phyloP scores from a whole-genome alignment of 1,140 invertebrate genomes.

The Drosophila ananassae region DNA sequence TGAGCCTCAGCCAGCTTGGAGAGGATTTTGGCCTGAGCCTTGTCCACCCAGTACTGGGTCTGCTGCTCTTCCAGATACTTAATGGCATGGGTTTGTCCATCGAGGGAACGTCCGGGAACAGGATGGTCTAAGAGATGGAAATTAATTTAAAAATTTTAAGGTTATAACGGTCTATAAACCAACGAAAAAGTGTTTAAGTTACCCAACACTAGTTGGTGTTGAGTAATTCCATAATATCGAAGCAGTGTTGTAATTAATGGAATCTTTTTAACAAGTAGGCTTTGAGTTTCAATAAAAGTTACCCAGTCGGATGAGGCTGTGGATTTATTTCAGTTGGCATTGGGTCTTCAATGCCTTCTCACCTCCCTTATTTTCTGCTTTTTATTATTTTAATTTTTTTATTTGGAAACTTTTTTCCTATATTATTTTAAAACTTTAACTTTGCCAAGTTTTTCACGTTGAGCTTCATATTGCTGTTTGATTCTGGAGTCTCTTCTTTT shows the following conservation, averaged over 20 bases:
- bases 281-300: not conserved
- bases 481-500: no score
- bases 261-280: not conserved
- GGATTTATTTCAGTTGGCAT: not conserved
- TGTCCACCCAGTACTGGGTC: constrained; percentile 69
- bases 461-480: constrained; percentile 3
- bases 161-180: no score
- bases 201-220: no score
- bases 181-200: no score
- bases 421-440: not conserved
- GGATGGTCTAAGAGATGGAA: constrained; percentile 47
- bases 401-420: not conserved
- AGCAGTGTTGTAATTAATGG: not conserved
- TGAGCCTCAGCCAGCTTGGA: constrained; percentile 71
- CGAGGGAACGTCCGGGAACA: constrained; percentile 27
- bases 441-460: not conserved
- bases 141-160: not conserved
- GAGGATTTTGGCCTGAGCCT: constrained; percentile 65
- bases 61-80: constrained; percentile 57
- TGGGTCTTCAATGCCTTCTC: not conserved
- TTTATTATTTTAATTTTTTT: not conserved
- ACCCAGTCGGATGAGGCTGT: not conserved
- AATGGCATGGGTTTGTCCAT: constrained; percentile 20
- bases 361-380: not conserved
- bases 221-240: no score